Percentiles rank a stretch among this genome's conserved stretches.
Conservation (phyloP, 1,140 invertebrate species). For the Fopius arisanus region DNA sequence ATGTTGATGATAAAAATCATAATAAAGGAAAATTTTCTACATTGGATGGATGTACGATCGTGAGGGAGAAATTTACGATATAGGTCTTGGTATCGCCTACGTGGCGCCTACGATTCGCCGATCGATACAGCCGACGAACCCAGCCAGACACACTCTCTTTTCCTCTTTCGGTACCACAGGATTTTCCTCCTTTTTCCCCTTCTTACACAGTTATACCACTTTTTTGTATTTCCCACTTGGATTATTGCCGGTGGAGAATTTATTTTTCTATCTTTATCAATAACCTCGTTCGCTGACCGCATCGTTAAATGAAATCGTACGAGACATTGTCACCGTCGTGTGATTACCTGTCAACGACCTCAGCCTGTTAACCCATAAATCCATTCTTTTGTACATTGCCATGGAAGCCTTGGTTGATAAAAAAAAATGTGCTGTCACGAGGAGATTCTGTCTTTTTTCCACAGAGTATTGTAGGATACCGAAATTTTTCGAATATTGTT, state of each 20-base stretch:
- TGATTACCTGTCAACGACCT: constrained; percentile 13
- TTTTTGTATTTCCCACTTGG: neutral
- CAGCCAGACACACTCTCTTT: constrained; percentile 29
- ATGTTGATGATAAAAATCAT: constrained; percentile 17
- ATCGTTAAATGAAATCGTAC: constrained; percentile 6
- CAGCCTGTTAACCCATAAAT: constrained; percentile 2
- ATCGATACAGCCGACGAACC: constrained; percentile 34
- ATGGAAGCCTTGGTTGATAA: neutral
- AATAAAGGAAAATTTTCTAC: constrained; percentile 25
- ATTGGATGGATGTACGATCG: constrained; percentile 16
- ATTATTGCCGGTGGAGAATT: neutral
- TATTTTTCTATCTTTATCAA: constrained; percentile 3
- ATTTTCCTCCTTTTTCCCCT: constrained; percentile 3
- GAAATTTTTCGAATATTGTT: neutral
- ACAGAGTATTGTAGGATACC: neutral
- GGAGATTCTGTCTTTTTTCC: neutral
- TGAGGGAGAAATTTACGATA: constrained; percentile 27
- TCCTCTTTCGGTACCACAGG: constrained; percentile 2
- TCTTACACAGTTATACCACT: neutral
- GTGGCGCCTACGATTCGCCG: constrained; percentile 33
- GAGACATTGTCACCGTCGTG: constrained; percentile 3
- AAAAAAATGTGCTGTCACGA: neutral
- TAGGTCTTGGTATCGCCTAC: constrained; percentile 34
- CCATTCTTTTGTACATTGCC: neutral
- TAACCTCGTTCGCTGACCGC: neutral